Evolutionary conservation across 2,797 vertebrate genomes (phyloP).

Genomic region (Etheostoma nigrum): DNA sequence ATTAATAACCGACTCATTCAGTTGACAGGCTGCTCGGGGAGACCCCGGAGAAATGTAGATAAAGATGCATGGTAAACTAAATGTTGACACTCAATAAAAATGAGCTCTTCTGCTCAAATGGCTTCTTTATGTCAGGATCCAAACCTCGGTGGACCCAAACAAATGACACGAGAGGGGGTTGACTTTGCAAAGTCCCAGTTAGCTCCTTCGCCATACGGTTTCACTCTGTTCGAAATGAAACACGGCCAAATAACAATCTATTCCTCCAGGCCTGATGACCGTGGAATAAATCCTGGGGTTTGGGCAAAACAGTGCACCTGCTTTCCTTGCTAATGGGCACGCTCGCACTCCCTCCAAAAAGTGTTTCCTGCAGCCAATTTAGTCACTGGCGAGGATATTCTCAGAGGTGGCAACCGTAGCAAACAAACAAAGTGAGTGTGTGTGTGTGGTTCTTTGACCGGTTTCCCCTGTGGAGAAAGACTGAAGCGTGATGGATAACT

Average conservation of each 20-base stretch:
- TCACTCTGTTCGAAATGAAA: slow-evolving; percentile 62
- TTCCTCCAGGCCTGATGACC: slow-evolving; percentile 70
- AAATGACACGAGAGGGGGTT: slow-evolving; percentile 53
- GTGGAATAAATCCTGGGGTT: slow-evolving; percentile 72
- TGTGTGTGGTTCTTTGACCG: slow-evolving; percentile 65
- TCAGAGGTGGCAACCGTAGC: slow-evolving; percentile 69
- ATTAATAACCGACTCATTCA: slow-evolving; percentile 65
- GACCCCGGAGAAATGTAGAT: slow-evolving; percentile 50
- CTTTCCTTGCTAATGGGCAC: slow-evolving; percentile 75
- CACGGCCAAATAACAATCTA: slow-evolving; percentile 62
- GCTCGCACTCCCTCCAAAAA: slow-evolving; percentile 58
- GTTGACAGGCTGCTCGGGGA: slow-evolving; percentile 47
- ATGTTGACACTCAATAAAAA: slow-evolving; percentile 64
- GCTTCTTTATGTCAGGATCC: slow-evolving; percentile 50
- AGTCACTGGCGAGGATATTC: slow-evolving; percentile 67
- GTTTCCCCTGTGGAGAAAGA: slow-evolving; percentile 67
- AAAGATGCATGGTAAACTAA: slow-evolving; percentile 48
- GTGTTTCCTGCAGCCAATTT: slow-evolving; percentile 77
- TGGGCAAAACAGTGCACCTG: slow-evolving; percentile 73
- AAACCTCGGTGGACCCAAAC: slow-evolving; percentile 57
- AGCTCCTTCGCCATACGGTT: slow-evolving; percentile 36
- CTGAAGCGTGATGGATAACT: slow-evolving; percentile 79
- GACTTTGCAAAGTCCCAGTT: slow-evolving; percentile 67
- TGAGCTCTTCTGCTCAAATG: slow-evolving; percentile 51
- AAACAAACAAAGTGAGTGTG: slow-evolving; percentile 61